phyloP scores from a whole-genome alignment of 2,113 vertebrate genomes.

The Noctilio leporinus region DNA sequence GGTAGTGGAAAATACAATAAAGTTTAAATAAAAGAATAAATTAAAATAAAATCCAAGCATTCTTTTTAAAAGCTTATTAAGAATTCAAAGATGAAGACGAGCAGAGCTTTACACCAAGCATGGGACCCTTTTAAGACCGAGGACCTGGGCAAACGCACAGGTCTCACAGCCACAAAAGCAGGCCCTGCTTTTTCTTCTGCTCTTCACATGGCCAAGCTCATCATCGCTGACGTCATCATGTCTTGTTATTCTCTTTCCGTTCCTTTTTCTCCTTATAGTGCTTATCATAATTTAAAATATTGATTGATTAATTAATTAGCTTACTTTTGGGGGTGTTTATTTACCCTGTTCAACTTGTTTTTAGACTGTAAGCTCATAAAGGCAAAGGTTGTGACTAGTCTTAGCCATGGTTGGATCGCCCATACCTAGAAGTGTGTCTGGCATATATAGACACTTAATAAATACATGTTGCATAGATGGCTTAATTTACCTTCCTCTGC shows the following conservation, averaged over 20 bases:
- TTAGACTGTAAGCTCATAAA: background rate
- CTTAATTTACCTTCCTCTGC: background rate
- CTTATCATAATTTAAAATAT: background rate
- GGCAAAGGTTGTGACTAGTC: background rate
- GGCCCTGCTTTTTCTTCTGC: background rate
- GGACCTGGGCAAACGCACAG: no score
- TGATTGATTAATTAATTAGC: background rate
- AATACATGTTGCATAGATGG: background rate
- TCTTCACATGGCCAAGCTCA: background rate
- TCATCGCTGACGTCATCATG: background rate
- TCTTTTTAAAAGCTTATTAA: background rate
- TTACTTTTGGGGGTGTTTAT: background rate
- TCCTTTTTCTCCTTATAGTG: background rate
- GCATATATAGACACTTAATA: background rate
- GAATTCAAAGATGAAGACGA: background rate
- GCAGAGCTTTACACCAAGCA: background rate
- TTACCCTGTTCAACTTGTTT: background rate
- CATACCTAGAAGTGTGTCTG: background rate
- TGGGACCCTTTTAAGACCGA: rapidly evolving
- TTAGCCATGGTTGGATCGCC: background rate
- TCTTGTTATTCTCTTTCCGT: background rate
- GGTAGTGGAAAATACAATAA: no score
- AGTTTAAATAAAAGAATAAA: no score
- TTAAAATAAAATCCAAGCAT: background rate
- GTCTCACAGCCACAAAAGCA: background rate